Evolutionary conservation across 2,797 vertebrate genomes (phyloP).

Genomic region (Tympanoctomys barrerae): DNA sequence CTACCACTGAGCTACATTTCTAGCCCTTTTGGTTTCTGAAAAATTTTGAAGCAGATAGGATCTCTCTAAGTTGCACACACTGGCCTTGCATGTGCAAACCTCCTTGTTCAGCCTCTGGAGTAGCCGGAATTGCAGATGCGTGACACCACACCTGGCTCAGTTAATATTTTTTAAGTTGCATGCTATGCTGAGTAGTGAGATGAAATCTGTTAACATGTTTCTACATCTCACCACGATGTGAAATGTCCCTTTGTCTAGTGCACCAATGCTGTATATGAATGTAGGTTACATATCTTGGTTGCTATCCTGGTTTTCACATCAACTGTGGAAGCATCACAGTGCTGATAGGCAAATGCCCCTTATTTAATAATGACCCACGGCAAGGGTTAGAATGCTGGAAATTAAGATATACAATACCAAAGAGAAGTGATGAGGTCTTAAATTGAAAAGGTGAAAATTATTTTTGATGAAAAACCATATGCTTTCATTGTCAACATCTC

Average conservation of each 20-base stretch:
- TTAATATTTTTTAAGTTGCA: neutral
- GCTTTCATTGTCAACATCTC: neutral
- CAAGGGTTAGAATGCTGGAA: neutral
- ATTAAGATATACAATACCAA: neutral
- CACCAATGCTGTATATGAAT: neutral
- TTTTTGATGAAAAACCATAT: neutral
- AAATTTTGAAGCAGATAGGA: neutral
- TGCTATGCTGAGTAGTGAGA: neutral
- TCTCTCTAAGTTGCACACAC: neutral
- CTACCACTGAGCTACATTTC: neutral
- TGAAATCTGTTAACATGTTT: neutral
- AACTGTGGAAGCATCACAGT: neutral
- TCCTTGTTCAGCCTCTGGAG: neutral
- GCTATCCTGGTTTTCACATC: neutral
- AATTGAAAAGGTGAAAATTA: neutral
- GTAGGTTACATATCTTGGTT: neutral
- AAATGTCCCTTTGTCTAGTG: neutral
- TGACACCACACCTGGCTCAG: neutral
- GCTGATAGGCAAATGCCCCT: neutral
- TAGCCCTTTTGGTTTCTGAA: neutral
- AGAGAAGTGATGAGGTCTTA: neutral
- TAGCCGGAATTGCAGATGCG: neutral
- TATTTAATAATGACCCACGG: neutral
- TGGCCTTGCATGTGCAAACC: neutral
- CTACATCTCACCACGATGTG: neutral